phyloP scores from a whole-genome alignment of 2,113 vertebrate genomes.

The Calypte anna region DNA sequence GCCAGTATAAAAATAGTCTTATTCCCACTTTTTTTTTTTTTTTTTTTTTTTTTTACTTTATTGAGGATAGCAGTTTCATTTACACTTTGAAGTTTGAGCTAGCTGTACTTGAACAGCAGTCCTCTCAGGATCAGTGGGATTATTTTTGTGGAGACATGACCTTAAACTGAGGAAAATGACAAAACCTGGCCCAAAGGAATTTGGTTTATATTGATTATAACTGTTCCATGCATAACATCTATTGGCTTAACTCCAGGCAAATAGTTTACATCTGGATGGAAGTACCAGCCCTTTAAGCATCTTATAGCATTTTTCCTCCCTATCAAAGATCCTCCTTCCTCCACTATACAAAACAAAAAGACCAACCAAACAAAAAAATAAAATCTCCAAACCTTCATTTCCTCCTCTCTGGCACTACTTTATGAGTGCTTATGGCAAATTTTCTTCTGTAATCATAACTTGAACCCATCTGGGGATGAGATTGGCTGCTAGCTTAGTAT shows the following conservation, averaged over 20 bases:
- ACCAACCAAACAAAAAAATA: not conserved
- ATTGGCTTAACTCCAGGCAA: not conserved
- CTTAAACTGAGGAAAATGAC: not conserved
- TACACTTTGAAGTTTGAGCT: not conserved
- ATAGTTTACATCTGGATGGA: not conserved
- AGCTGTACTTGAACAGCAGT: not conserved
- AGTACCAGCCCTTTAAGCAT: not conserved
- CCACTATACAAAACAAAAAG: not conserved
- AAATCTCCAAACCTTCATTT: conserved; percentile 62
- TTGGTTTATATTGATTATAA: conserved; percentile 5
- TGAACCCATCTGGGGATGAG: conserved; percentile 81
- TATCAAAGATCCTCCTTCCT: not conserved
- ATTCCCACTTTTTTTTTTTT: not conserved
- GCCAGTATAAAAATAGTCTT: not conserved
- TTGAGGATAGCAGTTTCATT: not conserved
- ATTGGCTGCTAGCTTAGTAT: conserved; percentile 80
- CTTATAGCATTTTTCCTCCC: not conserved
- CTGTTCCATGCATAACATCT: not conserved
- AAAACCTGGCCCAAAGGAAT: not conserved
- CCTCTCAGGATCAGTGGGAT: not conserved
- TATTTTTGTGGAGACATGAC: not conserved
- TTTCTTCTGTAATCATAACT: conserved; percentile 84
- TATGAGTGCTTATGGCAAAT: conserved; percentile 79
- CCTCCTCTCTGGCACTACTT: conserved; percentile 63
- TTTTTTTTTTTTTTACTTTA: not conserved